A percentile compares a stretch with the other conserved stretches of the same genome.
These are phyloP conservation scores for Campylomormyrus tamandua DNA, from an alignment of 2,113 vertebrate genomes.

Conservation along the genomic window DNA sequence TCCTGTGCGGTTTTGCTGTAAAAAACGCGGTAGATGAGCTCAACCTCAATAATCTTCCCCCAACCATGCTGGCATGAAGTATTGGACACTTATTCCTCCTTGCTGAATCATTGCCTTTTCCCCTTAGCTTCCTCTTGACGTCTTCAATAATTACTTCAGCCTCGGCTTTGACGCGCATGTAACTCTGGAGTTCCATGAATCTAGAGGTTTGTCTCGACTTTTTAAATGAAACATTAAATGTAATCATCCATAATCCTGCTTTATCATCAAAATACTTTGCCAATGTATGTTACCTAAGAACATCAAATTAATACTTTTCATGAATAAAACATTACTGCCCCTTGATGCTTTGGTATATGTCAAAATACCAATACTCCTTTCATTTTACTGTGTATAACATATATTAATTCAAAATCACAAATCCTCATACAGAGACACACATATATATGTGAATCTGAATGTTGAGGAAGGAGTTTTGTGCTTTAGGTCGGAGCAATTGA, in stretches of 20 bases:
- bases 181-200: conserved; percentile 91
- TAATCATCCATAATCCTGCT: neutral
- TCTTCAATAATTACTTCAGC: conserved; percentile 98
- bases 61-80: neutral
- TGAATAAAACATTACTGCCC: neutral
- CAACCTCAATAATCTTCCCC: neutral
- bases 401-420: neutral
- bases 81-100: neutral
- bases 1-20: neutral
- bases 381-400: neutral
- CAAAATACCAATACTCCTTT: neutral
- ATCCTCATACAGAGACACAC: neutral
- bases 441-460: neutral
- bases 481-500: neutral
- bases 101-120: conserved; percentile 18
- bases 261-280: neutral
- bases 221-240: neutral
- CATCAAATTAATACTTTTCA: neutral
- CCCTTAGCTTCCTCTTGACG: conserved; percentile 79
- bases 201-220: conserved; percentile 68
- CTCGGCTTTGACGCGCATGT: conserved; percentile 91
- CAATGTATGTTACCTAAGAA: neutral
- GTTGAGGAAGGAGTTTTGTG: neutral
- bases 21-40: neutral
- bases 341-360: neutral